phyloP scores from a whole-genome alignment of 2,797 vertebrate genomes.

The Coccyzus lansbergi region DNA sequence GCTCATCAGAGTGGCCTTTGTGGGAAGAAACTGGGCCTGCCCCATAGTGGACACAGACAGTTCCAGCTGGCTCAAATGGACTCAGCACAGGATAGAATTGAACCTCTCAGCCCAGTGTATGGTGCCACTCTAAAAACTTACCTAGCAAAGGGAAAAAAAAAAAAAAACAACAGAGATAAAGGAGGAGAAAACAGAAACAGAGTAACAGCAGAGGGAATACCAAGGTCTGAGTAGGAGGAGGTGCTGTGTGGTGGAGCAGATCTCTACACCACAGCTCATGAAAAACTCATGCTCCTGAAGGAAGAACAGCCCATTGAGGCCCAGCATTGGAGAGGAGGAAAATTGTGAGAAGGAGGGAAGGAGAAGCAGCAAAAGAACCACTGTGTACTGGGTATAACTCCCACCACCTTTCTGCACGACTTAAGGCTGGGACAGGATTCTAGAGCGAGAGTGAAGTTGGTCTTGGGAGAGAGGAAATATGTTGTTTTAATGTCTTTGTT shows the following conservation, averaged over 20 bases:
- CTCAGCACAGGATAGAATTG: rapidly evolving
- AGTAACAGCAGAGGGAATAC: neutral
- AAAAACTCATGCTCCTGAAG: neutral
- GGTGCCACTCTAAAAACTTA: neutral
- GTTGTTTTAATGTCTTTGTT: neutral
- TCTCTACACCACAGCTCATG: neutral
- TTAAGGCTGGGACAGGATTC: neutral
- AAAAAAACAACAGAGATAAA: neutral
- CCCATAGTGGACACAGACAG: neutral
- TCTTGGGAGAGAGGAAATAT: neutral
- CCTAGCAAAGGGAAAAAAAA: neutral
- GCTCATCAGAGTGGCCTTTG: neutral
- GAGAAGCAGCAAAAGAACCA: neutral
- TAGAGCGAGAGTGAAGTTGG: neutral
- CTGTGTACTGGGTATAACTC: neutral
- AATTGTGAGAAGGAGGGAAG: neutral
- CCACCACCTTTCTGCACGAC: rapidly evolving
- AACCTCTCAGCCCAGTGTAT: neutral
- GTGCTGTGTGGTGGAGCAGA: neutral
- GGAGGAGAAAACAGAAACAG: neutral
- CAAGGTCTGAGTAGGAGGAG: neutral
- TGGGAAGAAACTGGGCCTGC: neutral
- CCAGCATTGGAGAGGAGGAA: rapidly evolving
- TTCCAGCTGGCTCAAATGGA: neutral
- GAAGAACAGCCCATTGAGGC: neutral